These are phyloP conservation scores for Caenorhabditis elegans DNA, from an alignment of 1,140 invertebrate genomes.

Conservation along the genomic window DNA sequence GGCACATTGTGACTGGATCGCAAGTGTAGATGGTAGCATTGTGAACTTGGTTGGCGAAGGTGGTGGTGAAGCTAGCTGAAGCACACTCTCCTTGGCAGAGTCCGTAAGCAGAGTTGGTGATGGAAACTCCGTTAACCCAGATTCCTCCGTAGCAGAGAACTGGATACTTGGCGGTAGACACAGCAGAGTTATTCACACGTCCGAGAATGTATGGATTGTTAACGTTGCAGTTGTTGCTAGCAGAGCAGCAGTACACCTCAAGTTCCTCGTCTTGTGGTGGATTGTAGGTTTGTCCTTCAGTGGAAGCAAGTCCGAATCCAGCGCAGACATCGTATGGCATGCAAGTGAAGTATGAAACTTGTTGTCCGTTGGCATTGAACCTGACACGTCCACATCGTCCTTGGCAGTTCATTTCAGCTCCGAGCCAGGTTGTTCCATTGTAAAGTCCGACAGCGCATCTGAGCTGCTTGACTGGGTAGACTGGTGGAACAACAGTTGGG, in stretches of 20 bases:
- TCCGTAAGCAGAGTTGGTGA: slow-evolving; percentile 32
- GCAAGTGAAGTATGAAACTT: slow-evolving; percentile 28
- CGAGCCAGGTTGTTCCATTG: slow-evolving; percentile 5
- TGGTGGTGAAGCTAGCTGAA: slow-evolving; percentile 38
- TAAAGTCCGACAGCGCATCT: neutral
- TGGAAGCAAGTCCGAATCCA: slow-evolving; percentile 36
- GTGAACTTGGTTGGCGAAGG: slow-evolving; percentile 14
- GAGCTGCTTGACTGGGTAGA: slow-evolving; percentile 32
- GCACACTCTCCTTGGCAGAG: slow-evolving; percentile 44
- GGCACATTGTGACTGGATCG: slow-evolving; percentile 45
- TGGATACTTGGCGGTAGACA: slow-evolving; percentile 39
- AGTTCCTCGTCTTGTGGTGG: slow-evolving; percentile 42
- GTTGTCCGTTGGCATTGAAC: slow-evolving; percentile 8
- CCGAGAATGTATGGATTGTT: slow-evolving; percentile 10
- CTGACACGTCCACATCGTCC: slow-evolving; percentile 38
- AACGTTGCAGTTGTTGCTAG: slow-evolving; percentile 40
- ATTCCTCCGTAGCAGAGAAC: slow-evolving; percentile 39
- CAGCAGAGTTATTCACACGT: neutral
- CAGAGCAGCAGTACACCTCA: slow-evolving; percentile 38
- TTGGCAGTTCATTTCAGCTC: slow-evolving; percentile 42
- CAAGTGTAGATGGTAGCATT: slow-evolving; percentile 49
- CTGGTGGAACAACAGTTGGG: slow-evolving; percentile 29
- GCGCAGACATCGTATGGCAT: slow-evolving; percentile 34
- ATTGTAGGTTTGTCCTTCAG: slow-evolving; percentile 34
- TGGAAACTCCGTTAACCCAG: slow-evolving; percentile 35